Base-by-base conservation (phyloP, 1,140 invertebrate genomes). In the Ceratitis capitata region DNA sequence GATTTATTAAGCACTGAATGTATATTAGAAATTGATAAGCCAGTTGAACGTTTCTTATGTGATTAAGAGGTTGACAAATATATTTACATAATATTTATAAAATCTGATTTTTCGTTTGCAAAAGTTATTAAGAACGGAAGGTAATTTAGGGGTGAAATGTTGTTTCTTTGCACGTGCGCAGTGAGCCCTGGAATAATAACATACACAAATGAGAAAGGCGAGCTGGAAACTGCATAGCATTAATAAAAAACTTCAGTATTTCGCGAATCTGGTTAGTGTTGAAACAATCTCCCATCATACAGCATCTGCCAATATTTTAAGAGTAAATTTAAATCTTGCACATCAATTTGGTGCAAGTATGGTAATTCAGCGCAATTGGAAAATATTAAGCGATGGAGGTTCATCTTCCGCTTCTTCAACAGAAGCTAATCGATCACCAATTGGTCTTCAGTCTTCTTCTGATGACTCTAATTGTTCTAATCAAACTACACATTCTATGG, bases 301-400 rank as follows among this genome's bases (percentile, higher is more conserved):
- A 47, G 14, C 14, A 19, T 53, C 4, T 53, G n/a, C 51, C 47
- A n/a, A 49, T 49, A 53, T 19, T 53, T 53, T 0, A 53, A 53
- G 12, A 16, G 9, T 26, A 61, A 78, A 10, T 9, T 45, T 45
- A 58, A 29, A 85, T 16, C 29, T 5, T 53, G 51, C 82, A 61
- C 35, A 39, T 14, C 14, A 61, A 9, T 16, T 23, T 51, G 12
- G 14, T 84, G 84, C 0, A 39, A 51, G 83, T 82, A 91, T 91
- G 90, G 90, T 91, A 10, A 91, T 91, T 45, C 90, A 91, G 85
- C 88, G 90, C 5, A 89, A 89, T 84, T 91, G 90, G 90, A 91
- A 91, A 82, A 90, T 90, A 23, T 87, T 88, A 9, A 89, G 88
- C 49, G 90, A 91, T 29, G 56, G 88, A 82, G 88, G 86, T n/a